These are phyloP conservation scores for Hyperopisus bebe DNA, from an alignment of 2,113 vertebrate genomes.

Conservation along the genomic window DNA sequence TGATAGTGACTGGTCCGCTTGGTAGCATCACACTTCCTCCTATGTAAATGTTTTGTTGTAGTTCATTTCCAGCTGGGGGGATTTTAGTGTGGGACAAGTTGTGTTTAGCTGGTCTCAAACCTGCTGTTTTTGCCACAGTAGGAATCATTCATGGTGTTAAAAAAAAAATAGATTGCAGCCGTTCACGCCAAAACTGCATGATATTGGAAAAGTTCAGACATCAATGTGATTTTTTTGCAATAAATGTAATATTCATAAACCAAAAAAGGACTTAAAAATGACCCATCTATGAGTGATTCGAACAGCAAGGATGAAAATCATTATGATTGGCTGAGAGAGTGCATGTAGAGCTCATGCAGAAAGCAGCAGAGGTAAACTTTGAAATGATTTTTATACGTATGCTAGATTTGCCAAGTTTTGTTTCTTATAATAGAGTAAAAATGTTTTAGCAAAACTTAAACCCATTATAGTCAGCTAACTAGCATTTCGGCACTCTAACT, in stretches of 20 bases:
- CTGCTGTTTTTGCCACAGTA: neutral
- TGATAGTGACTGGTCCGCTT: neutral
- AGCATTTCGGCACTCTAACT: neutral
- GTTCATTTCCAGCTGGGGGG: neutral
- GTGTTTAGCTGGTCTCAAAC: neutral
- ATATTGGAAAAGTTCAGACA: neutral
- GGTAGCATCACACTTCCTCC: neutral
- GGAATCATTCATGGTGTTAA: neutral
- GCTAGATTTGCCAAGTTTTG: neutral
- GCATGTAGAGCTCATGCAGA: neutral
- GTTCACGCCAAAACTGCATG: neutral
- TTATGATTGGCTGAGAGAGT: neutral
- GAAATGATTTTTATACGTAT: neutral
- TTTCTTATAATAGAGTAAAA: neutral
- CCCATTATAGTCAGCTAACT: neutral
- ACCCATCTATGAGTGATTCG: neutral
- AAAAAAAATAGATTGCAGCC: neutral
- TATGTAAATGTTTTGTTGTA: neutral
- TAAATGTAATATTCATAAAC: neutral
- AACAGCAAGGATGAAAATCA: neutral
- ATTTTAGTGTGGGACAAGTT: neutral
- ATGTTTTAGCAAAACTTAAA: neutral
- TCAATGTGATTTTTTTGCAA: neutral
- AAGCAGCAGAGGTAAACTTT: neutral
- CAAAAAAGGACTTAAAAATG: neutral